These are phyloP conservation scores for Chromis chromis DNA, from an alignment of 2,797 vertebrate species.

Conservation along the genomic window DNA sequence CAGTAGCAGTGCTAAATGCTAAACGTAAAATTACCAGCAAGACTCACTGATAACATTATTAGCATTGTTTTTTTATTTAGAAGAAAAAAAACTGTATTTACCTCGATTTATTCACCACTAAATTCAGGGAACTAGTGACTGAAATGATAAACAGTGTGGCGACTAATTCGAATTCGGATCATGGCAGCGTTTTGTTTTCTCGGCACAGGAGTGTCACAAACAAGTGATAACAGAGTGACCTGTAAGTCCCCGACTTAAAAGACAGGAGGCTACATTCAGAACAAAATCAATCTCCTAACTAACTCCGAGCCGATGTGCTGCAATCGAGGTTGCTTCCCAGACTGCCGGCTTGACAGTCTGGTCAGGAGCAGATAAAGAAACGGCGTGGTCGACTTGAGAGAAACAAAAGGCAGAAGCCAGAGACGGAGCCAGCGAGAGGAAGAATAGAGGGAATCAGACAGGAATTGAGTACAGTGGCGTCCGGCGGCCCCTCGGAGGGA, in stretches of 20 bases:
- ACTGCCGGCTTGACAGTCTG: constrained; percentile 41
- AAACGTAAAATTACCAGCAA: background rate
- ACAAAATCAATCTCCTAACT: constrained; percentile 49
- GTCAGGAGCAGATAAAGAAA: constrained; percentile 62
- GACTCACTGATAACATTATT: background rate
- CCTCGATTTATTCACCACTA: background rate
- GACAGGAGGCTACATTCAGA: constrained; percentile 24
- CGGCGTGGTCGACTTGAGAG: constrained; percentile 26
- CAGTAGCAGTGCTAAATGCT: background rate
- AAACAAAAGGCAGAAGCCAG: constrained; percentile 45
- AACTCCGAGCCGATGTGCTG: constrained; percentile 32
- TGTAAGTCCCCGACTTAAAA: constrained; percentile 29
- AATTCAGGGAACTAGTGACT: background rate
- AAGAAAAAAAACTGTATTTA: background rate
- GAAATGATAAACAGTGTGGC: constrained; percentile 18
- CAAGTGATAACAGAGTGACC: constrained; percentile 44
- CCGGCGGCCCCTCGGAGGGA: constrained; percentile 49
- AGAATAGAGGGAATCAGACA: constrained; percentile 53
- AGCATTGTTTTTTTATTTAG: background rate
- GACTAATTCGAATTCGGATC: constrained; percentile 38
- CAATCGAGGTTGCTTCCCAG: constrained; percentile 35
- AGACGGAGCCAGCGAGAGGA: constrained; percentile 10
- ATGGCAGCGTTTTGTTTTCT: constrained; percentile 4
- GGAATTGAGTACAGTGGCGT: constrained; percentile 59
- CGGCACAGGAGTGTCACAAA: constrained; percentile 10